Evolutionary conservation across 2,888 invertebrate genomes (phyloP), one percentile per base, ranked within the genome.

Genomic region (Chouioia cunea): DNA sequence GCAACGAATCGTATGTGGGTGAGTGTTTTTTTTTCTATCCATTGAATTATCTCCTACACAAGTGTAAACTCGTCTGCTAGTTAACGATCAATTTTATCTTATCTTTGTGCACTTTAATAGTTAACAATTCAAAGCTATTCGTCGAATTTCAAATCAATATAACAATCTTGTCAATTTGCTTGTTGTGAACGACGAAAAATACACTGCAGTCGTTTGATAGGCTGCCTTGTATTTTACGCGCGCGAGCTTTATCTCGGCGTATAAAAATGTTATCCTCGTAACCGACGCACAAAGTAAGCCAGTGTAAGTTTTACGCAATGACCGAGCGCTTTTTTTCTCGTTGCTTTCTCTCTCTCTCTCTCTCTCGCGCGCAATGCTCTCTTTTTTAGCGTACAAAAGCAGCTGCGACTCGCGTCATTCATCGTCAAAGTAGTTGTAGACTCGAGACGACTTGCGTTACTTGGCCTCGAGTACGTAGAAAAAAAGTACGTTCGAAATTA

Each of bases 1-100:
- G 80, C 82, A 81, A 82, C 78, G 81, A 75, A 66, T 81, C 80
- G 77, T 80, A 84, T 82, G 82, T 76, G 78, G 85, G 85, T 85
- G 79, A 85, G 85, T 84, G 77, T 77, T 76, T 70, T 52, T 60
- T 10, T 50, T 15, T 36, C 27, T 20, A 23, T 14, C 20, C 16
- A 50, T 22, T 14, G 10, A 10, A 4, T 36, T 36, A 36, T 36
- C 36, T 3, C n/a, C 36, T 36, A 6, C 10, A 6, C 36, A 10
- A 36, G 36, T 12, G 36, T 12, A 10, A 36, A 12, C 36, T 36
- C 36, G 36, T 36, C 36, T 36, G 36, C 36, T 36, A 36, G 36
- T 36, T 36, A 36, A 36, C 36, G 10, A 36, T 36, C 36, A 12
- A 36, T 6, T 36, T 36, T 10, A 56, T 10, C 22, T 16, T 56